Evolutionary conservation across 1,140 invertebrate genomes (phyloP), one percentile per base, ranked within the genome.

Genomic region (Cydia strobilella): DNA sequence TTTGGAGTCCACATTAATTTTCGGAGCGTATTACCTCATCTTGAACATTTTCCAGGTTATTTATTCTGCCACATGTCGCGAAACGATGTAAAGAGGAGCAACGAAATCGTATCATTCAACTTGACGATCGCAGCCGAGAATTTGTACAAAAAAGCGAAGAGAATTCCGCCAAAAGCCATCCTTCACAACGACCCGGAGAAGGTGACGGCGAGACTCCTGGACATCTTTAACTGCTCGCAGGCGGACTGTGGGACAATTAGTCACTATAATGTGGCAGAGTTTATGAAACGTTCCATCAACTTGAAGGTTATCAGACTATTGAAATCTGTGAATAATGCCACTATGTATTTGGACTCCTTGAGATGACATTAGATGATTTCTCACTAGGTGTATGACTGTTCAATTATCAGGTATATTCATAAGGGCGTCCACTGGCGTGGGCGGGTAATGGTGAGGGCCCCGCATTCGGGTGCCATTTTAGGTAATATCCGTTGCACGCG

Each of bases 61-160:
- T 77, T 91, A 45, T 76, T 91, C 15, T 89, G 90, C 1, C 83
- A 85, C 6, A 89, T 87, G 88, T 83, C 88, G n/a, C 86, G 83
- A 2, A 82, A 71, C 9, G 86, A 87, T 75, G 79, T 84, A 45
- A 84, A 79, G n/a, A 81, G 82, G 6, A 80, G 25, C 75, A 84
- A 83, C 74, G 86, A 86, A 69, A 77, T 90, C 12, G 74, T 90
- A 35, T 79, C 87, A 23, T 80, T 81, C 69, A 90, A 89, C 75
- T 78, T 92, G 35, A 88, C 88, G 6, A 62, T 78, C 10, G 77
- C 83, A 10, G 84, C 86, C 0, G 89, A 90, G n/a, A 82, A 42
- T 27, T 76, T 90, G 31, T 88, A 84, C 72, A 88, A 85, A 72
- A 88, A 87, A 76, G 85, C 89, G 3, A 88, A 85, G 62, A 79